phyloP scores from a whole-genome alignment of 2,113 vertebrate genomes.

The Scophthalmus maximus region DNA sequence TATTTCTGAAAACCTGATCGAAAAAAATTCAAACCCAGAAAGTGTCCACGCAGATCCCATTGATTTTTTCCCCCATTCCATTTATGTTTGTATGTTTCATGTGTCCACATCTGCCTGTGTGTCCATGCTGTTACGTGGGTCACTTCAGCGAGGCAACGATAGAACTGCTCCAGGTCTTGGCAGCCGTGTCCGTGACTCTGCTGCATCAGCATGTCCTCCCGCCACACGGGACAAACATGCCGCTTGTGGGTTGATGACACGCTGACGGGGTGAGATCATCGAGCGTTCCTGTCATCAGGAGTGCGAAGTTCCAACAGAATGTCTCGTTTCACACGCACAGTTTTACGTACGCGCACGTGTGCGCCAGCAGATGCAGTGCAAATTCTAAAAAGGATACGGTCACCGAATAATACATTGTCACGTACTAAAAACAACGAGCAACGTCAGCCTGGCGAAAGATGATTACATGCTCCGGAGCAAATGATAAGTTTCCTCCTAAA shows the following conservation, averaged over 20 bases:
- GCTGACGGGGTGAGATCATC: conserved; percentile 60
- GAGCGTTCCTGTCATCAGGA: conserved; percentile 71
- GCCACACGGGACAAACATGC: conserved; percentile 69
- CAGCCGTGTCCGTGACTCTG: conserved; percentile 53
- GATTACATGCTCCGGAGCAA: conserved; percentile 47
- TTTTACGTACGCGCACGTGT: conserved; percentile 16
- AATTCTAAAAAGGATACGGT: conserved; percentile 33
- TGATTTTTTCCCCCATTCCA: too few species aligned
- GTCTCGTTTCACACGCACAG: conserved; percentile 30
- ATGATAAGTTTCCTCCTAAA: conserved; percentile 55
- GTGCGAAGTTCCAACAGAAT: conserved; percentile 52
- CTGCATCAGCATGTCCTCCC: conserved; percentile 62
- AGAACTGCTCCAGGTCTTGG: conserved; percentile 31
- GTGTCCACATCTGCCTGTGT: conserved; percentile 11
- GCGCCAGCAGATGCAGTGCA: conserved; percentile 1
- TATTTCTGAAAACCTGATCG: too few species aligned
- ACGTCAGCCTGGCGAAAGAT: conserved; percentile 58
- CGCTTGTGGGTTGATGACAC: conserved; percentile 68
- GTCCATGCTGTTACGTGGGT: conserved; percentile 23
- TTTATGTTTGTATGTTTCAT: neutral
- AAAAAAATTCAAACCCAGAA: too few species aligned
- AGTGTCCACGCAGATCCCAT: too few species aligned
- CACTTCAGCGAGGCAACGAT: neutral
- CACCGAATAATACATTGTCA: conserved; percentile 49
- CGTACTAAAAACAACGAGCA: conserved; percentile 63